A percentile compares a stretch with the other conserved stretches of the same genome.
Evolutionary conservation across 2,888 invertebrate species (phyloP).

Genomic region (Andrena flavipes): DNA sequence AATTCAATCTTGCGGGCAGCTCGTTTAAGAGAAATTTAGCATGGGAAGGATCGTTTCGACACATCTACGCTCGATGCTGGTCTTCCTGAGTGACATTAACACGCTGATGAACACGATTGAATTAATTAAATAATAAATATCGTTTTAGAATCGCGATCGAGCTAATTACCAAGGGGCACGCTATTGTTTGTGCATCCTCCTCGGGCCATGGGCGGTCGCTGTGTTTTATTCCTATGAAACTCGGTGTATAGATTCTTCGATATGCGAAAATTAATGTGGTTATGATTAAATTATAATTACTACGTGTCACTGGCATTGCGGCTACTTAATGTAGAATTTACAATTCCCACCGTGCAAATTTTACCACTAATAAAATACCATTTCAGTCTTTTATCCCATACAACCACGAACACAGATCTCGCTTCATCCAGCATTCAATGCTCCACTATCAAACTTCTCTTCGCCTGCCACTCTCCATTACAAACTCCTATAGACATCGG

Average conservation of each 20-base stretch:
- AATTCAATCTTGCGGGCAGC: slow-evolving; percentile 32
- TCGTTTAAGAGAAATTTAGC: slow-evolving; percentile 18
- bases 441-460: no score
- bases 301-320: no score
- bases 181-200: slow-evolving; percentile 72
- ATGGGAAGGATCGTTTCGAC: slow-evolving; percentile 11
- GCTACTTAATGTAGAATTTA: no score
- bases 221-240: slow-evolving; percentile 25
- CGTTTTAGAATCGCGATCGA: slow-evolving; percentile 75
- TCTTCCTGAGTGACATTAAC: slow-evolving; percentile 8
- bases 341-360: no score
- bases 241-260: slow-evolving; percentile 6
- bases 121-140: slow-evolving; percentile 81
- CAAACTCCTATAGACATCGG: slow-evolving; percentile 8
- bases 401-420: no score
- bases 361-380: no score
- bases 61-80: background rate
- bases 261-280: no score
- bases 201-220: slow-evolving; percentile 18
- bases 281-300: no score
- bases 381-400: no score
- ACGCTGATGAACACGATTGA: slow-evolving; percentile 62
- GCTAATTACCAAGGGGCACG: slow-evolving; percentile 77
- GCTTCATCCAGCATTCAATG: no score
- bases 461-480: background rate